These are phyloP conservation scores for Oscheius sp. DNA, from an alignment of 2,888 invertebrate species.

Conservation along the genomic window DNA sequence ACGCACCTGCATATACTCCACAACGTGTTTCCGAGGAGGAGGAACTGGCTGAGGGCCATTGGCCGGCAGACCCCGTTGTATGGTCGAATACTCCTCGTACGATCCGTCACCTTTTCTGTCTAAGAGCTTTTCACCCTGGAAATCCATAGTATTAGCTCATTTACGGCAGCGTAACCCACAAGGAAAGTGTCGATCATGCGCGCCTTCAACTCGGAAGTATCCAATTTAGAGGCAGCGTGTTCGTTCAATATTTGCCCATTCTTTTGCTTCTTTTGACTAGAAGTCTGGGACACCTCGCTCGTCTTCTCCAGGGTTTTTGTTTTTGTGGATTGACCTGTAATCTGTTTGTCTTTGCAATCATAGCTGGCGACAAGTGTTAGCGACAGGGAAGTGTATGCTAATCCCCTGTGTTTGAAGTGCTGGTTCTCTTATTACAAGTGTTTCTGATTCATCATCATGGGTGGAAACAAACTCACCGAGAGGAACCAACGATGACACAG, in stretches of 20 bases:
- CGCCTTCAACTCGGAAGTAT: constrained; percentile 64
- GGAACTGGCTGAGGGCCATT: constrained; percentile 42
- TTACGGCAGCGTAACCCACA: constrained; percentile 41
- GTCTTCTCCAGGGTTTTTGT: constrained; percentile 68
- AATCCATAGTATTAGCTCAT: constrained; percentile 6
- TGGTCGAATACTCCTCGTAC: constrained; percentile 64
- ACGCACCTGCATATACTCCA: constrained; percentile 65
- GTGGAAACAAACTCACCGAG: constrained; percentile 15
- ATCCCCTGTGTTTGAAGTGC: constrained; percentile 17
- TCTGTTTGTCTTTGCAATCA: constrained; percentile 26
- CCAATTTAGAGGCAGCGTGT: constrained; percentile 66
- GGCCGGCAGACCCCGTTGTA: constrained; percentile 52
- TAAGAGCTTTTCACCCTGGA: constrained; percentile 60
- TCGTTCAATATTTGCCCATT: constrained; percentile 65
- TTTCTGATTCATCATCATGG: constrained; percentile 9
- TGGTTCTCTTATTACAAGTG: constrained; percentile 25
- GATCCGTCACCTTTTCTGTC: constrained; percentile 67
- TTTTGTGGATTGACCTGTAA: constrained; percentile 55
- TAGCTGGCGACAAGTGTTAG: constrained; percentile 19
- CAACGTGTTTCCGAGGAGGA: constrained; percentile 60
- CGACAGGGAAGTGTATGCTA: constrained; percentile 27
- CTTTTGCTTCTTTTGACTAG: constrained; percentile 62
- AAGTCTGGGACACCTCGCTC: constrained; percentile 66
- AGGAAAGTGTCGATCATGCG: constrained; percentile 63
- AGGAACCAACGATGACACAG: constrained; percentile 4